Conservation (phyloP, 2,888 invertebrate genomes). For the Phasia obesa region DNA sequence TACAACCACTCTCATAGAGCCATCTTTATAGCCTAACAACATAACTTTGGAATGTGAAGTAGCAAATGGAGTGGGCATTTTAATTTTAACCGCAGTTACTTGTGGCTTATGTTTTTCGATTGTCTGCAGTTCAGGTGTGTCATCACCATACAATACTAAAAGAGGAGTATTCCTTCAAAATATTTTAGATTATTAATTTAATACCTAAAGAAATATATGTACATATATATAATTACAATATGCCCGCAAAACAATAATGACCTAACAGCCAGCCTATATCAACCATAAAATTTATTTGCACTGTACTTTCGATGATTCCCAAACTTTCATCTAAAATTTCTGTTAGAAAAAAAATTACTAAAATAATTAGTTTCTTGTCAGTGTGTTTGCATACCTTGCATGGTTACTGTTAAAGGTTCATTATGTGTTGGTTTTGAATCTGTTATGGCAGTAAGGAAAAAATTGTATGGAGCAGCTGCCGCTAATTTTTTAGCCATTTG, state of each 20-base stretch:
- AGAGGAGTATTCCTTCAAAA: constrained; percentile 86
- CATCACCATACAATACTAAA: constrained; percentile 90
- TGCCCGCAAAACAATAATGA: constrained; percentile 91
- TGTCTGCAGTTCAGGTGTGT: constrained; percentile 85
- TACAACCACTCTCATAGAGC: constrained; percentile 91
- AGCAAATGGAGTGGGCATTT: constrained; percentile 90
- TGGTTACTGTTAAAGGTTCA: constrained; percentile 87
- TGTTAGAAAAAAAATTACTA: constrained; percentile 74
- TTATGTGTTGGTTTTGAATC: constrained; percentile 85
- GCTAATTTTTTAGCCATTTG: constrained; percentile 87
- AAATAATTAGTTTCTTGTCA: too few relatives aligned
- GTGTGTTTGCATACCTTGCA: constrained; percentile 85
- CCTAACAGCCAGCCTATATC: constrained; percentile 94
- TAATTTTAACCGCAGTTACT: constrained; percentile 87
- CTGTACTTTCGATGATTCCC: constrained; percentile 88
- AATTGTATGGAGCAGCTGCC: constrained; percentile 87
- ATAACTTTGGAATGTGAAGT: constrained; percentile 97
- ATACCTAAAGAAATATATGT: neutral
- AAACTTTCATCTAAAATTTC: constrained; percentile 91
- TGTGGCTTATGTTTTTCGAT: constrained; percentile 85
- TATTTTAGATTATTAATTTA: neutral
- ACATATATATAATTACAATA: constrained; percentile 83
- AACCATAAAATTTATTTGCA: constrained; percentile 97
- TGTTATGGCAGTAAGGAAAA: constrained; percentile 89
- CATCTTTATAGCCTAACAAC: constrained; percentile 91